Percentiles rank a stretch among this genome's conserved stretches.
These are phyloP conservation scores for Nesospiza acunhae DNA, from an alignment of 2,113 vertebrate species.

Conservation along the genomic window DNA sequence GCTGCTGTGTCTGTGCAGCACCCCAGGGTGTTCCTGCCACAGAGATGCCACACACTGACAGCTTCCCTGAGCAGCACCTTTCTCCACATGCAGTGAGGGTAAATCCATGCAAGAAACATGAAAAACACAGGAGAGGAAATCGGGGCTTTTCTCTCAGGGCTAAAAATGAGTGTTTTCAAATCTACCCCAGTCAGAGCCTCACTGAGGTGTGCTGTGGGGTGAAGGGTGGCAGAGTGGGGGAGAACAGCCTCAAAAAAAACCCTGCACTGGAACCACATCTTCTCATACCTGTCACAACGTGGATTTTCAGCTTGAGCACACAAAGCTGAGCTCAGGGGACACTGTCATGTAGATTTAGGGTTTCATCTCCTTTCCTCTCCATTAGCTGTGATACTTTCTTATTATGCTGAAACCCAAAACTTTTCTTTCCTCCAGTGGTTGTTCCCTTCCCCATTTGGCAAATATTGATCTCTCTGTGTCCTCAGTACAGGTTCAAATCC, in stretches of 20 bases:
- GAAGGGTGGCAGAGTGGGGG: not conserved
- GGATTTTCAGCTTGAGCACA: constrained; percentile 40
- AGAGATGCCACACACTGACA: not conserved
- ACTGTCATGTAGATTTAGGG: constrained; percentile 52
- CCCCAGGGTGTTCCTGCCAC: not conserved
- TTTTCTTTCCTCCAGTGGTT: not conserved
- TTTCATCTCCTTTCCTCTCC: constrained; percentile 33
- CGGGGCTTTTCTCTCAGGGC: not conserved
- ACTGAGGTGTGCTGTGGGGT: not conserved
- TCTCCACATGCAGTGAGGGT: not conserved
- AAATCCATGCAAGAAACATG: not conserved
- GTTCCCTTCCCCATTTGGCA: not conserved
- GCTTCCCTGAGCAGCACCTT: not conserved
- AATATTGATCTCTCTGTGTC: not conserved
- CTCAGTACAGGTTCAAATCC: not conserved
- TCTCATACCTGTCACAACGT: constrained; percentile 31
- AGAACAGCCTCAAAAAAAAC: not conserved
- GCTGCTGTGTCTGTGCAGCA: not conserved
- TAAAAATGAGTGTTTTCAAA: not conserved
- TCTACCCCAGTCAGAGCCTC: not conserved
- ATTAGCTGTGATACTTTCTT: constrained; percentile 33
- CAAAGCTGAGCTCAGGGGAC: constrained; percentile 51
- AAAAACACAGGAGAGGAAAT: not conserved
- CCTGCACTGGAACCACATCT: not conserved
- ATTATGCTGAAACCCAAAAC: not conserved